Evolutionary conservation across 2,797 vertebrate genomes (phyloP), one percentile per base, ranked within the genome.

Genomic region (Sciurus carolinensis): DNA sequence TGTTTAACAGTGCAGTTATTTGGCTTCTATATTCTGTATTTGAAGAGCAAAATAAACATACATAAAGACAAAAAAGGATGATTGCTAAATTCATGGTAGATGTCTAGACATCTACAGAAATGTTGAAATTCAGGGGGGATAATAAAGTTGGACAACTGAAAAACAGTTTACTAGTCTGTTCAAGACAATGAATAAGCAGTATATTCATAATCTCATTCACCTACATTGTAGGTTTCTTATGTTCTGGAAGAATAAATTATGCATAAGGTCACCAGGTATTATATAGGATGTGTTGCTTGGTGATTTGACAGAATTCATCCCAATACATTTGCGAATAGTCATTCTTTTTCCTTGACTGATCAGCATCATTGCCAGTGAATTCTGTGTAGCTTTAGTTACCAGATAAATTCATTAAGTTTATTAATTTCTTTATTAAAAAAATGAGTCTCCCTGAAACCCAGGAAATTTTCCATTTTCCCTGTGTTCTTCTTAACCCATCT

Each of bases 391-490:
- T 52, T 83, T 26, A 36, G 28, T 66, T 59, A 59, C 30, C 1
- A 3, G 0, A 5, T 22, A 24, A 4, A 13, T 72, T 59, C 59
- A 26, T 59, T 59, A 59, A 59, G 8, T 26, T 59, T 59, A 59
- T 26, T 57, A 57, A 57, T 59, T 2, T 84, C 20, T 95, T 85
- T 50, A 66, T 79, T 73, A 67, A 89, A 17, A 88, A 81, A 73
- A 64, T 26, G 84, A 9, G 0, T n/a, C 4, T 69, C 33, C 54
- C 83, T 89, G 28, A 44, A 64, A 84, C 8, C 24, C 20, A 50
- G 2, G 12, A 82, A 54, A 84, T 36, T 64, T 44, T 22, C 10
- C 5, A 1, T 62, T 92, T 95, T 69, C 4, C 76, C 1, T 76
- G 24, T 3, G 84, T 3, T 8, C 11, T 1, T 72, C 7, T 33